phyloP scores from a whole-genome alignment of 2,888 invertebrate species.

The Acrocyrtus sp. region DNA sequence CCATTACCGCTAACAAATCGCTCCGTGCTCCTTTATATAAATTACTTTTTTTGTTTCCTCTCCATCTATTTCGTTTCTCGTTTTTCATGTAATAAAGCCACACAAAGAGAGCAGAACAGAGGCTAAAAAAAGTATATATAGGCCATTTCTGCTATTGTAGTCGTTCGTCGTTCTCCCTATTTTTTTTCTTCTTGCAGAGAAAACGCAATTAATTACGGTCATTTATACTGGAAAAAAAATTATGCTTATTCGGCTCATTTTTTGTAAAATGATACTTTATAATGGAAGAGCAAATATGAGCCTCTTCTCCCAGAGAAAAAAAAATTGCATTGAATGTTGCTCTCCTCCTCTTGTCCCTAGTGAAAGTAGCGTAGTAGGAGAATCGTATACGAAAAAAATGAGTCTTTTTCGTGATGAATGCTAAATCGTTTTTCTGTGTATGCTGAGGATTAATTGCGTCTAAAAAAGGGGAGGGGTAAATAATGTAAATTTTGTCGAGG shows the following conservation, averaged over 20 bases:
- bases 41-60: constrained; percentile 36
- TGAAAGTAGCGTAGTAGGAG: too few species aligned
- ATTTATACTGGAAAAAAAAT: neutral
- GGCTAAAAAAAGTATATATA: neutral
- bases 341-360: neutral
- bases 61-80: constrained; percentile 20
- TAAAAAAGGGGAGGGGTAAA: constrained; percentile 4
- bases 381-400: too few species aligned
- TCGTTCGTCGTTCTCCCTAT: too few species aligned
- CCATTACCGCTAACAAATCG: constrained; percentile 25
- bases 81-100: neutral
- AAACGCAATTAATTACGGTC: neutral
- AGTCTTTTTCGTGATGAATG: constrained; percentile 1
- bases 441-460: constrained; percentile 10
- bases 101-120: too few species aligned
- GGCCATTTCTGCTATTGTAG: too few species aligned
- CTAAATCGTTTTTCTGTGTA: neutral
- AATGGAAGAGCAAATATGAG: neutral
- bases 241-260: neutral
- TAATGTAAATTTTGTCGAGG: neutral
- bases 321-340: neutral
- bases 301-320: neutral
- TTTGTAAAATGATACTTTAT: neutral
- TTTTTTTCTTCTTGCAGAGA: neutral
- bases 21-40: constrained; percentile 22